Base-by-base conservation (phyloP, 2,113 vertebrate genomes). In the Callospermophilus lateralis region DNA sequence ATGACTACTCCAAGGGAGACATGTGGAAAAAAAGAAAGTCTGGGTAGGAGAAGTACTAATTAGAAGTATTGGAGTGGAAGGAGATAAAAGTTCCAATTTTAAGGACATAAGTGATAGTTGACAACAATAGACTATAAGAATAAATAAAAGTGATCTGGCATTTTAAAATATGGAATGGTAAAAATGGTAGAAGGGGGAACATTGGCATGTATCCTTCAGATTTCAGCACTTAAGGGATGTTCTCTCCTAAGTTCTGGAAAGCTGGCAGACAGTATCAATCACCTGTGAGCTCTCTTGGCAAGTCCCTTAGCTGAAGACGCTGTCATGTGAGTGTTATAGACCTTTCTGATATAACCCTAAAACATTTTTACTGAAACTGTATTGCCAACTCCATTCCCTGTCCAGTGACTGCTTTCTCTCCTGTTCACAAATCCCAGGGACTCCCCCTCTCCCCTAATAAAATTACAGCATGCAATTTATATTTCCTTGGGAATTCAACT, bases 161-260 rank as follows among this genome's bases (percentile, higher is more conserved):
- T 6, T 53, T 93, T 22, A 68, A 67, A 80, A 48, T 3, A 61
- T 16, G 13, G 6, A 9, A 17, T 6, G 68, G 51, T 24, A 74
- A 20, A 24, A 73, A 10, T 37, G 9, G 37, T 53, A 3, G 2
- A 19, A 13, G 12, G 17, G 70, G 48, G 37, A 30, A 45, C n/a
- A 1, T 45, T 30, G 8, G 12, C 0, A 2, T 12, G 7, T 1
- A 24, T 4, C 15, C 39, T 9, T 28, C 1, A 45, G 20, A 24
- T 34, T 26, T 51, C 55, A 70, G 28, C 32, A 74, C 13, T 58
- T 22, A 53, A 58, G 1, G 16, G 5, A 8, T 15, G 8, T 10
- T 32, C 11, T n/a, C n/a, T 48, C 11, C 8, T n/a, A 51, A 5
- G 10, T 39, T 30, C 28, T 76, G 13, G 12, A 34, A 67, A n/a